Conservation (phyloP, 1,140 invertebrate genomes). For the Physella acuta region DNA sequence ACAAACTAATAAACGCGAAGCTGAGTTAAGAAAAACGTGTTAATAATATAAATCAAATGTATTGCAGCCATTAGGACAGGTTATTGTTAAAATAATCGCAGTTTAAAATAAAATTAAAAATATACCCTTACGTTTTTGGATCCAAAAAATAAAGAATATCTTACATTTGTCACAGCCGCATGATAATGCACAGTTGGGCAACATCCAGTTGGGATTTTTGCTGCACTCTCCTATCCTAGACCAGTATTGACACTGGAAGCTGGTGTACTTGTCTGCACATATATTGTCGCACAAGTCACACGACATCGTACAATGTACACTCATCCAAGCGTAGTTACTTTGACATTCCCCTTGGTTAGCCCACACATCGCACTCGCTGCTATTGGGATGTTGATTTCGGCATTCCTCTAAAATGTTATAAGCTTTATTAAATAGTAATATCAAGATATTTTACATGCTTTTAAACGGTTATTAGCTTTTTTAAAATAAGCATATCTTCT, state of each 20-base stretch:
- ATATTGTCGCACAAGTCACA: constrained; percentile 34
- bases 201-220: constrained; percentile 47
- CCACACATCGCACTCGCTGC: constrained; percentile 34
- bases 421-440: no score
- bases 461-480: no score
- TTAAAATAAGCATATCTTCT: no score
- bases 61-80: no score
- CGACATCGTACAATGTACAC: constrained; percentile 37
- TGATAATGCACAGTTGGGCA: constrained; percentile 45
- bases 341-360: constrained; percentile 36
- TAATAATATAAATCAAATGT: no score
- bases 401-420: constrained; percentile 13
- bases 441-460: no score
- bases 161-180: constrained; percentile 45
- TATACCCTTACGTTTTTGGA: no score
- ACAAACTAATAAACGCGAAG: no score
- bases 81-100: no score
- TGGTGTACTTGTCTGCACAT: constrained; percentile 28
- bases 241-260: constrained; percentile 40
- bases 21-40: no score
- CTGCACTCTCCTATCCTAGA: constrained; percentile 44
- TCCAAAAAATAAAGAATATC: no score
- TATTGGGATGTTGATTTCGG: constrained; percentile 13
- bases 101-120: no score
- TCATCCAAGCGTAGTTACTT: constrained; percentile 46